A percentile compares a stretch with the other conserved stretches of the same genome.
Evolutionary conservation across 1,140 invertebrate genomes (phyloP).

Genomic region (Apis laboriosa): DNA sequence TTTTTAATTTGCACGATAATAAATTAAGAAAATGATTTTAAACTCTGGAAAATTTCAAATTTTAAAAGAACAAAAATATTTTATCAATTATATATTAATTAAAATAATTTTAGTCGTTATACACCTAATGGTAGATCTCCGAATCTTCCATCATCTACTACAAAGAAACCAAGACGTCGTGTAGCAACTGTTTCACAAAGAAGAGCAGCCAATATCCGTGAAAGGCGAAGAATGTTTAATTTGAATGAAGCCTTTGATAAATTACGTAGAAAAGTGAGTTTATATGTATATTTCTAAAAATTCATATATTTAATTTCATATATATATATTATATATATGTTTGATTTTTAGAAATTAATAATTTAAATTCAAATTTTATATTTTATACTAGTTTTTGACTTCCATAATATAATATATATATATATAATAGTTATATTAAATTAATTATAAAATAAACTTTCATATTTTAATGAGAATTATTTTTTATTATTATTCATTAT

Average conservation of each 20-base stretch:
- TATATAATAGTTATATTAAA: too few species aligned
- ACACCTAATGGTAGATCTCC: constrained; percentile 75
- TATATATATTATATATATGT: too few species aligned
- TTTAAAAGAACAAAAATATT: neutral
- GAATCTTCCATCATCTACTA: constrained; percentile 75
- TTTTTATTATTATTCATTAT: neutral
- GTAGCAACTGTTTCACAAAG: constrained; percentile 95
- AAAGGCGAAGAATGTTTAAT: constrained; percentile 97
- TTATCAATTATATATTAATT: neutral
- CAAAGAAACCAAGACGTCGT: constrained; percentile 91
- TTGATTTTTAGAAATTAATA: too few species aligned
- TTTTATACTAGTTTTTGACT: neutral
- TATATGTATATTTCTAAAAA: neutral
- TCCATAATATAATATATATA: too few species aligned
- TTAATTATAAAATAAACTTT: too few species aligned
- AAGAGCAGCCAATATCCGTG: constrained; percentile 96
- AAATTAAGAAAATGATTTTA: neutral
- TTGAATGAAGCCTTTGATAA: constrained; percentile 98
- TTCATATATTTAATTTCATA: neutral
- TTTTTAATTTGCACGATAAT: neutral
- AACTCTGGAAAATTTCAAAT: neutral
- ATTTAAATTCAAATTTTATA: too few species aligned
- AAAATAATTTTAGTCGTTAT: constrained; percentile 71
- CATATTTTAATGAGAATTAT: neutral
- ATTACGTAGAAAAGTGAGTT: constrained; percentile 88